phyloP scores from a whole-genome alignment of 2,888 invertebrate genomes.

The Eupithecia exiguata region DNA sequence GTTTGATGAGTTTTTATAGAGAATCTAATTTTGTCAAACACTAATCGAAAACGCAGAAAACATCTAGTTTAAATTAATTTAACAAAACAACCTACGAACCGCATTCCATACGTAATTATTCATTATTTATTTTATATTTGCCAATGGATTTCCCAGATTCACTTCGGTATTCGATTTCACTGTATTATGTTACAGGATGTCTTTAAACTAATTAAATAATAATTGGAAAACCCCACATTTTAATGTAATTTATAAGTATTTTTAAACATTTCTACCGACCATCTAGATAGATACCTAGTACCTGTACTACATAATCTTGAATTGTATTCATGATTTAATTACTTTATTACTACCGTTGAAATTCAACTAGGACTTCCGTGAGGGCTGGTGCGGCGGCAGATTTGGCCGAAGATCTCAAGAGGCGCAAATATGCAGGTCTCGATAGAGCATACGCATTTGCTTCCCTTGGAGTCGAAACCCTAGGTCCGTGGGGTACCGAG shows the following conservation, averaged over 20 bases:
- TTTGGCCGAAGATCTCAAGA: too few species aligned
- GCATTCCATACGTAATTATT: constrained; percentile 44
- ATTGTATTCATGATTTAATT: background rate
- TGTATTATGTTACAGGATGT: constrained; percentile 44
- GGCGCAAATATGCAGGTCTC: too few species aligned
- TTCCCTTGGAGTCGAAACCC: too few species aligned
- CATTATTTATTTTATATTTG: constrained; percentile 43
- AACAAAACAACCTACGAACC: constrained; percentile 41
- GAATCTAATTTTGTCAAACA: background rate
- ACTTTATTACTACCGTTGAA: background rate
- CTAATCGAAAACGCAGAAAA: constrained; percentile 24
- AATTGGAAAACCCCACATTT: constrained; percentile 28
- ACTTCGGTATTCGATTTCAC: constrained; percentile 45
- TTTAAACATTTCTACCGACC: background rate
- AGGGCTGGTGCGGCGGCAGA: too few species aligned
- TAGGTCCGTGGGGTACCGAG: too few species aligned
- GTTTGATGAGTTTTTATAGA: background rate
- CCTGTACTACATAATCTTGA: background rate
- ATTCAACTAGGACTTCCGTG: too few species aligned
- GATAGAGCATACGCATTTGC: too few species aligned
- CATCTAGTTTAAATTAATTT: constrained; percentile 28
- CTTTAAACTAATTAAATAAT: constrained; percentile 24
- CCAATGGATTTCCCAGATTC: constrained; percentile 45
- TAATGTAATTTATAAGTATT: background rate
- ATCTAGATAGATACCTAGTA: background rate